Evolutionary conservation across 64 coral and sea anemone species (phyloP).

Genomic region (Dendronephthya gigantea): DNA sequence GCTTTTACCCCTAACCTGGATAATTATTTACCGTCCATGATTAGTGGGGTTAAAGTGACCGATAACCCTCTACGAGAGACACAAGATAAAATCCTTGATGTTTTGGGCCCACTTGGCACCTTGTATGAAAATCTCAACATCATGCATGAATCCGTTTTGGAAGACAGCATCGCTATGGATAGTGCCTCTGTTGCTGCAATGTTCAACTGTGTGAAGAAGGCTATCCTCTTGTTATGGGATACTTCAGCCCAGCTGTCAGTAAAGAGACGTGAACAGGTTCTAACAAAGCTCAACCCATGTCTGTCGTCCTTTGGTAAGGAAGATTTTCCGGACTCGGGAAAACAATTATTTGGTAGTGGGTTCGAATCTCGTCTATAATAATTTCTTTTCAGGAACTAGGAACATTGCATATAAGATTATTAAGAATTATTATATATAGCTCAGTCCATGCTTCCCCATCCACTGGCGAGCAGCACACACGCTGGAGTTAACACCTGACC

Average conservation of each 20-base stretch:
- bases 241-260: constrained; percentile 13
- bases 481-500: too few relatives aligned
- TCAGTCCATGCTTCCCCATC: too few relatives aligned
- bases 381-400: too few relatives aligned
- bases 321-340: neutral
- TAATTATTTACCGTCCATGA: constrained; percentile 25
- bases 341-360: constrained; percentile 7
- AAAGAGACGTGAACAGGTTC: neutral
- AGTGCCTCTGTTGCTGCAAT: constrained; percentile 23
- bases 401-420: too few relatives aligned
- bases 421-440: too few relatives aligned
- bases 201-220: constrained; percentile 20
- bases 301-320: constrained; percentile 9
- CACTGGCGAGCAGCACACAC: too few relatives aligned
- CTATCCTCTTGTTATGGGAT: constrained; percentile 13
- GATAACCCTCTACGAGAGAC: constrained; percentile 25
- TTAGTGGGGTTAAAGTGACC: constrained; percentile 8
- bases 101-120: constrained; percentile 29
- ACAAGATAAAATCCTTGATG: constrained; percentile 38
- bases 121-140: constrained; percentile 39
- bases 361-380: too few relatives aligned
- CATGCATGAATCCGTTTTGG: constrained; percentile 7
- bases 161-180: constrained; percentile 15
- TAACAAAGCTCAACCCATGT: constrained; percentile 12
- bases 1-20: constrained; percentile 33